Conservation (phyloP, 2,797 vertebrate genomes). For the Arrhamphus sclerolepis region DNA sequence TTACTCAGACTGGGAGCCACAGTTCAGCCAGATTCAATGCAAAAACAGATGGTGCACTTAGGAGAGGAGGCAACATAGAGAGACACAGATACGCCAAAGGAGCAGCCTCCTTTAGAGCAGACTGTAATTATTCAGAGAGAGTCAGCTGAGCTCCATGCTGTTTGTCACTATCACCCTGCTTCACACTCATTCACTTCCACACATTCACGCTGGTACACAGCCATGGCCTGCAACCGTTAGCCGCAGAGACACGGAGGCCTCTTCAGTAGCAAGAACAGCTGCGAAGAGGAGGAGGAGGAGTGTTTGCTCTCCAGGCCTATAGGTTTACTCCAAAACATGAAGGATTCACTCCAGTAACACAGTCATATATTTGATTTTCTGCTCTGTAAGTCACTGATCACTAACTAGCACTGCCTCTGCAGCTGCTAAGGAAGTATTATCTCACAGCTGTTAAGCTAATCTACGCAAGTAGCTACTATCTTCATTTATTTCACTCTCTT, state of each 20-base stretch:
- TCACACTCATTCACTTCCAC: slow-evolving; percentile 40
- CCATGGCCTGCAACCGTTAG: slow-evolving; percentile 29
- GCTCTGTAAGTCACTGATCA: background rate
- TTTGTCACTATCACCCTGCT: slow-evolving; percentile 42
- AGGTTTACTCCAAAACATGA: slow-evolving; percentile 13
- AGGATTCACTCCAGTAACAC: slow-evolving; percentile 12
- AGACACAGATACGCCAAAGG: slow-evolving; percentile 59
- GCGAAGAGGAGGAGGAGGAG: background rate
- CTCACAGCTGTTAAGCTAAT: background rate
- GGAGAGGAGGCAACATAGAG: slow-evolving; percentile 54
- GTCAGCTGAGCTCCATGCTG: slow-evolving; percentile 53
- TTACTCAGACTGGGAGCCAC: slow-evolving; percentile 50
- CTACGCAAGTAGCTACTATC: background rate
- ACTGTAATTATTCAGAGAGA: slow-evolving; percentile 65
- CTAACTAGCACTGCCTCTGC: background rate
- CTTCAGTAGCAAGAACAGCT: slow-evolving; percentile 1
- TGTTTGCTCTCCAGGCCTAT: slow-evolving; percentile 8
- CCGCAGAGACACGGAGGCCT: slow-evolving; percentile 21
- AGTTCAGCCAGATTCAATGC: slow-evolving; percentile 51
- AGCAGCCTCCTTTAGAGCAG: slow-evolving; percentile 41
- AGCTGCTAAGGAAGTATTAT: background rate
- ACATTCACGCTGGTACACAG: slow-evolving; percentile 35
- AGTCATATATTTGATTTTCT: background rate
- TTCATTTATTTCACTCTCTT: no score
- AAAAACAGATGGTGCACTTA: slow-evolving; percentile 69